Conservation (phyloP, 2,113 vertebrate genomes). For the Craseonycteris thonglongyai region DNA sequence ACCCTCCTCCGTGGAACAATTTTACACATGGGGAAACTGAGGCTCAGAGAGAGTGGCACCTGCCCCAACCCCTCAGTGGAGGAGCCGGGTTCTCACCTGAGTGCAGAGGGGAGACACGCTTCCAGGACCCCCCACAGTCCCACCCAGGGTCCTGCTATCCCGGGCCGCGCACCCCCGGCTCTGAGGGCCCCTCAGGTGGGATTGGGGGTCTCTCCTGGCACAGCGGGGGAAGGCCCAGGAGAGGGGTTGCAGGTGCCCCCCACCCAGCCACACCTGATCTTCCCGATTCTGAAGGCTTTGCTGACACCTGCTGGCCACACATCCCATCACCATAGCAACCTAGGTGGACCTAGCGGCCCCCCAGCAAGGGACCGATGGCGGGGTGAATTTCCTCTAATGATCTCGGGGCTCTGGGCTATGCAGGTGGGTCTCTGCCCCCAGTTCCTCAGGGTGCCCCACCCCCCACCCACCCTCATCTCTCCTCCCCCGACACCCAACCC, state of each 20-base stretch:
- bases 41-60: no score
- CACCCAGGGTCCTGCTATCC: background rate
- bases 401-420: no score
- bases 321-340: slow-evolving; percentile 28
- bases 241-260: background rate
- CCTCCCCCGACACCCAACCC: background rate
- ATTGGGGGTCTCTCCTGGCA: background rate
- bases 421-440: no score
- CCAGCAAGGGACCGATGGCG: background rate
- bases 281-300: slow-evolving; percentile 38
- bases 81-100: background rate
- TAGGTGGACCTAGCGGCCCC: background rate
- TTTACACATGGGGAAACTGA: background rate
- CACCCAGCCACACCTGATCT: background rate
- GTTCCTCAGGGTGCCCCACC: rapidly evolving
- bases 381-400: no score
- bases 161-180: background rate
- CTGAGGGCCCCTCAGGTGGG: background rate
- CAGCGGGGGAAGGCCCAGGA: background rate
- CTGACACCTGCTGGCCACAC: slow-evolving; percentile 56
- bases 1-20: rapidly evolving
- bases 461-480: rapidly evolving
- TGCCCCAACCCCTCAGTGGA: background rate
- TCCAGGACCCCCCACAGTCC: rapidly evolving
- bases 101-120: rapidly evolving